Evolutionary conservation across 1,140 invertebrate genomes (phyloP).

Genomic region (Glossosoma conforme): DNA sequence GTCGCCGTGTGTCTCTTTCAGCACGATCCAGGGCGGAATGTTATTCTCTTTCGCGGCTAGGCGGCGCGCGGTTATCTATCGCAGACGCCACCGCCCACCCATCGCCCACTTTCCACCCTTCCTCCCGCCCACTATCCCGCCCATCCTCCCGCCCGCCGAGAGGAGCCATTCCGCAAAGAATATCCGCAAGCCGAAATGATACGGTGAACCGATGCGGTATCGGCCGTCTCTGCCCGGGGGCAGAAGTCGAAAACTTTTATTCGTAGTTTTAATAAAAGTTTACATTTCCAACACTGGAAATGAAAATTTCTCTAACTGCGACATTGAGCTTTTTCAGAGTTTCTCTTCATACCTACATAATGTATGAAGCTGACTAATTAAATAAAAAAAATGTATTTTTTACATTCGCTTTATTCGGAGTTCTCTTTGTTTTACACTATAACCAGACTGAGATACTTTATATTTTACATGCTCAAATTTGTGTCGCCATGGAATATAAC

Average conservation of each 20-base stretch:
- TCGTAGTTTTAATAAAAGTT: too few species aligned
- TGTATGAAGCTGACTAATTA: too few species aligned
- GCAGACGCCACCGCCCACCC: conserved; percentile 3
- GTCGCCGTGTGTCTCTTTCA: too few species aligned
- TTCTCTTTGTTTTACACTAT: too few species aligned
- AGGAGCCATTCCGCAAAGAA: conserved; percentile 28
- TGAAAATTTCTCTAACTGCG: background rate
- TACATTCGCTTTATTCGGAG: too few species aligned
- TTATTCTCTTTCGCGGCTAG: conserved; percentile 5
- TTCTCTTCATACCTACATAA: too few species aligned
- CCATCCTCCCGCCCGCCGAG: conserved; percentile 3
- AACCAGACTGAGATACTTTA: too few species aligned
- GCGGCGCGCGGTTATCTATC: conserved; percentile 10
- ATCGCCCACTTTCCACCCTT: conserved; percentile 1
- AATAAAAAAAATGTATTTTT: too few species aligned
- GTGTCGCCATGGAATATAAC: too few species aligned
- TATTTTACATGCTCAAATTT: too few species aligned
- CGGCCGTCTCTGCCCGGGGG: conserved; percentile 8
- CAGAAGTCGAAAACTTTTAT: conserved; percentile 16
- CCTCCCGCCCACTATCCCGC: background rate
- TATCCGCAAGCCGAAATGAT: conserved; percentile 32
- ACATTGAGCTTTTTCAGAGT: background rate
- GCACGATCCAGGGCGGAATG: background rate
- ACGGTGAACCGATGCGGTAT: conserved; percentile 32
- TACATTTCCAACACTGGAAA: conserved; percentile 4